These are phyloP conservation scores for Trematomus loennbergii DNA, from an alignment of 2,113 vertebrate species.

Conservation along the genomic window DNA sequence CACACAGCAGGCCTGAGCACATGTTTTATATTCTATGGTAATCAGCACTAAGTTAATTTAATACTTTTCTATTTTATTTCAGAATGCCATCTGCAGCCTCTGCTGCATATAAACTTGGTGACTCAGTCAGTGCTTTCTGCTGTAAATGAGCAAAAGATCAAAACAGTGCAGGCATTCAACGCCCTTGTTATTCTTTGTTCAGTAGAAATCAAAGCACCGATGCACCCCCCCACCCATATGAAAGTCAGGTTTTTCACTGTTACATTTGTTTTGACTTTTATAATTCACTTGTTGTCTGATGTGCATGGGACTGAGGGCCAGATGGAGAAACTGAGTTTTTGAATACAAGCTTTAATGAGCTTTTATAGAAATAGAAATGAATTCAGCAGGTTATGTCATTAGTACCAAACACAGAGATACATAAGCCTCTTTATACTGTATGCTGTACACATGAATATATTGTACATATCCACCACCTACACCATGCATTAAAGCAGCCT, in stretches of 20 bases:
- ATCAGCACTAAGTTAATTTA: conserved; percentile 10
- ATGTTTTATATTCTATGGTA: conserved; percentile 19
- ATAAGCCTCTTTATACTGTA: too few species aligned
- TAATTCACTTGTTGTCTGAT: too few species aligned
- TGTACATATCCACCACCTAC: too few species aligned
- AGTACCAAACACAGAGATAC: neutral
- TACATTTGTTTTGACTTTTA: neutral
- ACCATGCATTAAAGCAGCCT: too few species aligned
- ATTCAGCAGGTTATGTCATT: neutral
- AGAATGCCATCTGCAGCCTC: conserved; percentile 4
- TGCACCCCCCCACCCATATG: neutral
- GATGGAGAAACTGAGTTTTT: neutral
- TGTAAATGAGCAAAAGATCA: conserved; percentile 17
- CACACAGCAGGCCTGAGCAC: neutral
- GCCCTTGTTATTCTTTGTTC: neutral
- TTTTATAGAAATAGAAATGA: neutral
- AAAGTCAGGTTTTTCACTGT: neutral
- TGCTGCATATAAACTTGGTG: conserved; percentile 11
- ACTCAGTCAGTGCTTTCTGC: conserved; percentile 22
- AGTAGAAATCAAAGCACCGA: neutral
- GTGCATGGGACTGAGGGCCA: neutral
- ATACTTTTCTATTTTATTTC: conserved; percentile 16
- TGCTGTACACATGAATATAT: too few species aligned
- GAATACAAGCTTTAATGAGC: neutral
- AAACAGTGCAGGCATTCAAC: neutral